A percentile compares a stretch with the other conserved stretches of the same genome.
phyloP scores from a whole-genome alignment of 2,113 vertebrate genomes.

The Eudorcas thomsonii region DNA sequence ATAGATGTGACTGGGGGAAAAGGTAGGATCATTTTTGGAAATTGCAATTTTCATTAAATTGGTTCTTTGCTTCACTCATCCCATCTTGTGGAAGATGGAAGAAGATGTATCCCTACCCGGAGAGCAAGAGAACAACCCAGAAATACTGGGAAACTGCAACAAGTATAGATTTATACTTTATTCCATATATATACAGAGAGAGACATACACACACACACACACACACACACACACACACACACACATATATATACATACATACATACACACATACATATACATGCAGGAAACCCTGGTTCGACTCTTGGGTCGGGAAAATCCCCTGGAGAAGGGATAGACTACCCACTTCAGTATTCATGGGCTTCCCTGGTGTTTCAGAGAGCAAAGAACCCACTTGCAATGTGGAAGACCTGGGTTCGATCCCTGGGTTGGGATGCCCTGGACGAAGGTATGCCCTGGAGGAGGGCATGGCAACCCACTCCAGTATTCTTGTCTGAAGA shows the following conservation, averaged over 20 bases:
- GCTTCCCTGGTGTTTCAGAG: background rate
- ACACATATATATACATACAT: fast-evolving
- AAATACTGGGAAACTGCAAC: background rate
- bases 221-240: too few relatives aligned
- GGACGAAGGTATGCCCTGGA: background rate
- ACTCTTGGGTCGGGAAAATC: background rate
- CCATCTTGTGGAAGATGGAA: background rate
- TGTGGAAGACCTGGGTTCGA: background rate
- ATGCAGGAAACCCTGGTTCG: background rate
- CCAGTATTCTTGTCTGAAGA: background rate
- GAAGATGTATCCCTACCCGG: background rate
- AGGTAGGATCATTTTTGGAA: background rate
- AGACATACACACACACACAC: background rate
- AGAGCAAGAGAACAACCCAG: background rate
- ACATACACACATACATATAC: background rate
- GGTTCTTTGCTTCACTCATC: background rate
- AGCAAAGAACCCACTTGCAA: background rate
- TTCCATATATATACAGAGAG: background rate
- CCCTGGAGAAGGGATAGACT: background rate
- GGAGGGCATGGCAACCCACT: background rate
- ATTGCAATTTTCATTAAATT: background rate
- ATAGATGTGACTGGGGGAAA: background rate
- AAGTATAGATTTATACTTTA: background rate
- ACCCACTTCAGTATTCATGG: background rate
- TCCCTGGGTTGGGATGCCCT: background rate